These are phyloP conservation scores for Sebastes goodei DNA, from an alignment of 2,797 vertebrate species.

Conservation along the genomic window DNA sequence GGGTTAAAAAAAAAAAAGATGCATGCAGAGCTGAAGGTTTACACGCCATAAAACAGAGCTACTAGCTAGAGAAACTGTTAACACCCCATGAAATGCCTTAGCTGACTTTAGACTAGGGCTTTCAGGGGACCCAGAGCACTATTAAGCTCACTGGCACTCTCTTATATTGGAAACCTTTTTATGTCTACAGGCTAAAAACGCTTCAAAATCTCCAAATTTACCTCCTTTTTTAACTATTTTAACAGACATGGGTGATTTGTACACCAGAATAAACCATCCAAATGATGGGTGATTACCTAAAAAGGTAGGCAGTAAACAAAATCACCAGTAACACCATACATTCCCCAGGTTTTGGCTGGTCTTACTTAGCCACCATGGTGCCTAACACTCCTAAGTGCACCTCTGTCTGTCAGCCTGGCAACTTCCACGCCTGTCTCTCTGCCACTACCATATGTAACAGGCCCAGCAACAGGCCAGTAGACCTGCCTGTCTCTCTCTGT, in stretches of 20 bases:
- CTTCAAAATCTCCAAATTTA: slow-evolving; percentile 36
- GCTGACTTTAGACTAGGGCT: slow-evolving; percentile 57
- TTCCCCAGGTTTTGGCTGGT: slow-evolving; percentile 25
- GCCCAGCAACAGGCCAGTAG: slow-evolving; percentile 42
- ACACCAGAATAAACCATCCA: slow-evolving; percentile 13
- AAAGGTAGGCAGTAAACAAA: slow-evolving; percentile 41
- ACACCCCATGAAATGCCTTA: slow-evolving; percentile 68
- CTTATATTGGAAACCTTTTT: slow-evolving; percentile 65
- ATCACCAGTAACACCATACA: slow-evolving; percentile 28
- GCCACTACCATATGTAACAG: slow-evolving; percentile 59
- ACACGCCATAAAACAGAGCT: slow-evolving; percentile 66
- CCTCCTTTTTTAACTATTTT: slow-evolving; percentile 41
- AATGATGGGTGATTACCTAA: slow-evolving; percentile 32
- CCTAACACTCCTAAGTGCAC: slow-evolving; percentile 60
- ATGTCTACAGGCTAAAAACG: slow-evolving; percentile 41
- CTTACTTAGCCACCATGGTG: slow-evolving; percentile 39
- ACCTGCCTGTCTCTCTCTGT: slow-evolving; percentile 27
- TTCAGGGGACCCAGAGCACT: slow-evolving; percentile 76
- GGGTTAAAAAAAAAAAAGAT: slow-evolving; percentile 51
- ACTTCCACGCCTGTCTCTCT: slow-evolving; percentile 78
- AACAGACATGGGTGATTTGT: slow-evolving; percentile 24
- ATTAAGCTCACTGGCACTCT: slow-evolving; percentile 79
- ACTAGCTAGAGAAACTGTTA: slow-evolving; percentile 62
- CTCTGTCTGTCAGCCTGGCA: slow-evolving; percentile 74
- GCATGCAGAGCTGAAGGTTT: slow-evolving; percentile 55